phyloP scores from a whole-genome alignment of 2,113 vertebrate genomes.

The Chamaea fasciata region DNA sequence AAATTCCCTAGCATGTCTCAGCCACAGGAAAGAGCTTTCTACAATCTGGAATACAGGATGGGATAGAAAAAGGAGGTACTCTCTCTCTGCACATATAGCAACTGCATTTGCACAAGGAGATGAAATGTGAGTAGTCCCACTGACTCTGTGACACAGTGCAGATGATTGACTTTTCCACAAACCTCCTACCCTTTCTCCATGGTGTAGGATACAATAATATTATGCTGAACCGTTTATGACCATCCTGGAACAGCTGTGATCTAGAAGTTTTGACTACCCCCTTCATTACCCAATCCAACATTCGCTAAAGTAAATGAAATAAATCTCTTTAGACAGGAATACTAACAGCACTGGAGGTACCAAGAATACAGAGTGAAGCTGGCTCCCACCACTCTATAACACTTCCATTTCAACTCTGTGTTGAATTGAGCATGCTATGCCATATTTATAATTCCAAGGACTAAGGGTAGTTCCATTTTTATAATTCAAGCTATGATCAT shows the following conservation, averaged over 20 bases:
- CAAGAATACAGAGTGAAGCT: not conserved
- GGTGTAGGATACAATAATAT: not conserved
- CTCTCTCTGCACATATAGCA: not conserved
- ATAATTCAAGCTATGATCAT: not conserved
- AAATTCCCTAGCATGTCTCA: not conserved
- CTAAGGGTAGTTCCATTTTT: not conserved
- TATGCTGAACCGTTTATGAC: not conserved
- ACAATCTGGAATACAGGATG: not conserved
- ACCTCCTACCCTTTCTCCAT: not conserved
- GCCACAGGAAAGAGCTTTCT: not conserved
- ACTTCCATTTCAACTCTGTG: not conserved
- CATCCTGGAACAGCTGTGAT: not conserved
- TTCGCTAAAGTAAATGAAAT: not conserved
- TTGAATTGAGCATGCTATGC: not conserved
- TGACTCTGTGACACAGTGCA: not conserved
- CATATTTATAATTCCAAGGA: not conserved
- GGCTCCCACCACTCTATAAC: not conserved
- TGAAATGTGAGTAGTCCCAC: not conserved
- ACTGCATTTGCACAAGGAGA: not conserved
- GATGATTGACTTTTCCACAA: not conserved
- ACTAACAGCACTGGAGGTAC: not conserved
- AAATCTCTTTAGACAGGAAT: not conserved
- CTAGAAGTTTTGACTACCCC: not conserved
- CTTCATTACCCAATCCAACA: not conserved
- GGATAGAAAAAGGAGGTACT: not conserved